Conservation (phyloP, 2,888 invertebrate species). For the Eupithecia exiguata region DNA sequence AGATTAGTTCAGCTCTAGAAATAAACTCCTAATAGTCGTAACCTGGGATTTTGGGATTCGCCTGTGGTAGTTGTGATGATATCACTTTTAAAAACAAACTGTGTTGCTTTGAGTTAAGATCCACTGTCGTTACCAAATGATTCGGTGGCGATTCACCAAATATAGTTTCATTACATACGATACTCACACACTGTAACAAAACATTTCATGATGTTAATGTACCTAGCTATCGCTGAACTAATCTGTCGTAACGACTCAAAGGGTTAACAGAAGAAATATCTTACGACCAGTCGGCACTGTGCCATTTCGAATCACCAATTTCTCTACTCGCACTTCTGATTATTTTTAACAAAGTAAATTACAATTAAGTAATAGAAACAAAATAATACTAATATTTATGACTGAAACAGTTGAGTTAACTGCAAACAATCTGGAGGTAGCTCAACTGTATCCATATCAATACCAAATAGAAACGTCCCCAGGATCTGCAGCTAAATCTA, state of each 20-base stretch:
- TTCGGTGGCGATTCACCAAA: background rate
- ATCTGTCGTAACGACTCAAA: background rate
- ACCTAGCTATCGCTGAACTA: background rate
- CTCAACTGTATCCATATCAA: too few relatives aligned
- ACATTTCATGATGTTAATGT: background rate
- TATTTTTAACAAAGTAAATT: too few relatives aligned
- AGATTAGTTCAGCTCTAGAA: constrained; percentile 54
- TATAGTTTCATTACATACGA: background rate
- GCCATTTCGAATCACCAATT: background rate
- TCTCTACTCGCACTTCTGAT: background rate
- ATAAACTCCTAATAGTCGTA: constrained; percentile 45
- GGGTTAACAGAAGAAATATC: background rate
- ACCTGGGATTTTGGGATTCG: constrained; percentile 36
- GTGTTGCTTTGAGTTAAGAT: background rate
- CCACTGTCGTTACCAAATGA: background rate
- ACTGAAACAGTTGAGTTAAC: too few relatives aligned
- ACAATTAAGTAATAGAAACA: too few relatives aligned
- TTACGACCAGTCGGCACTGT: background rate
- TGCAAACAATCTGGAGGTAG: too few relatives aligned
- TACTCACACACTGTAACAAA: background rate
- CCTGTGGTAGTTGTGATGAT: constrained; percentile 7
- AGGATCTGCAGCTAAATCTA: too few relatives aligned
- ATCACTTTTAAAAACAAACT: constrained; percentile 9
- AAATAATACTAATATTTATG: too few relatives aligned
- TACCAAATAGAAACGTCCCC: too few relatives aligned